A percentile compares a stretch with the other conserved stretches of the same genome.
Evolutionary conservation across 2,888 invertebrate species (phyloP).

Genomic region (Xestobium rufovillosum): DNA sequence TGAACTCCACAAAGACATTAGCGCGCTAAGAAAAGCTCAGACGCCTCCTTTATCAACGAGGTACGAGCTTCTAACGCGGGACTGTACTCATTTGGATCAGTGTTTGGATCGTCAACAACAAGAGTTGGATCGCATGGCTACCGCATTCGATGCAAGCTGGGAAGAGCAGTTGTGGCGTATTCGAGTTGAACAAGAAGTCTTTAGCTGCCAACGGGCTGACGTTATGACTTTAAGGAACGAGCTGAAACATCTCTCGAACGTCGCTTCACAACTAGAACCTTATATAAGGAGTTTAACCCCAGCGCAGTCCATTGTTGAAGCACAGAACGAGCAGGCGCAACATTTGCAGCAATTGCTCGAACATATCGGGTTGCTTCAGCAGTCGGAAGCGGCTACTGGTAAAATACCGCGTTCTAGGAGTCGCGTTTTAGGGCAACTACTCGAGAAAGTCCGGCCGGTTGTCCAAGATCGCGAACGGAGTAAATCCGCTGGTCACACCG

Average conservation of each 20-base stretch:
- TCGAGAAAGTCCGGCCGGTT: conserved; percentile 48
- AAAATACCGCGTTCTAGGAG: conserved; percentile 41
- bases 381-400: conserved; percentile 34
- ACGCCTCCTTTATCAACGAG: conserved; percentile 39
- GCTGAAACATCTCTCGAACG: conserved; percentile 54
- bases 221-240: conserved; percentile 57
- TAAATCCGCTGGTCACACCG: conserved; percentile 37
- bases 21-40: conserved; percentile 49
- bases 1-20: conserved; percentile 63
- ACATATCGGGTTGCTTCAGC: conserved; percentile 41
- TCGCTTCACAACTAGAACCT: conserved; percentile 58
- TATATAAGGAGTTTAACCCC: conserved; percentile 53
- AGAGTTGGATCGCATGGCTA: conserved; percentile 53
- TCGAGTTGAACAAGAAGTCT: conserved; percentile 59
- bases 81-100: conserved; percentile 53
- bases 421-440: conserved; percentile 49
- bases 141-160: conserved; percentile 59
- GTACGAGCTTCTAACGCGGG: conserved; percentile 50
- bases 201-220: conserved; percentile 54
- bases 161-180: conserved; percentile 65
- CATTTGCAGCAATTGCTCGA: conserved; percentile 49
- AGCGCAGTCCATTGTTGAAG: conserved; percentile 24
- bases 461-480: conserved; percentile 39
- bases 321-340: conserved; percentile 41
- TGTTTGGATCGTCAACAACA: conserved; percentile 54